These are phyloP conservation scores for Lepus oiostolus DNA, from an alignment of 2,797 vertebrate species.

Conservation along the genomic window DNA sequence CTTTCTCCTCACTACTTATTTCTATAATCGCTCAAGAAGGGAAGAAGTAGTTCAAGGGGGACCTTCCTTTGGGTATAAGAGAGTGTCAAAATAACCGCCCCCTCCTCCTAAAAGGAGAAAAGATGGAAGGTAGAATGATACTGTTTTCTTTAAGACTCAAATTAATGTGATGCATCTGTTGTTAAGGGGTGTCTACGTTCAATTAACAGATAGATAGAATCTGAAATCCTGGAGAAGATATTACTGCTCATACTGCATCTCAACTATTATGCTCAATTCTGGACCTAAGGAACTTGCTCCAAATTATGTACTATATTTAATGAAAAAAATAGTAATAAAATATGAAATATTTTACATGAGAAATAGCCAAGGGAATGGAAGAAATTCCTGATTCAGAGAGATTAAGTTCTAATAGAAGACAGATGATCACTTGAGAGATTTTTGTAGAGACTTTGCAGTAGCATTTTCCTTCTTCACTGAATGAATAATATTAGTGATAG, in stretches of 20 bases:
- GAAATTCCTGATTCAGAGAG: neutral
- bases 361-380: neutral
- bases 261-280: neutral
- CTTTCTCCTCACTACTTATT: neutral
- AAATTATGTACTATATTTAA: neutral
- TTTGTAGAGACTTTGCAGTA: neutral
- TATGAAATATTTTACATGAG: neutral
- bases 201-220: neutral
- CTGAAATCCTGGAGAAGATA: neutral
- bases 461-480: neutral
- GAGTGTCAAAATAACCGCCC: neutral
- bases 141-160: neutral
- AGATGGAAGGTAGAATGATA: neutral
- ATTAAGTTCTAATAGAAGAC: constrained; percentile 25
- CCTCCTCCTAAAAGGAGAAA: neutral
- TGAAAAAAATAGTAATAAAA: constrained; percentile 22
- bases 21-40: neutral
- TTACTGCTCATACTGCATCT: neutral
- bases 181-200: neutral
- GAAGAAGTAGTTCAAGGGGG: neutral
- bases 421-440: neutral
- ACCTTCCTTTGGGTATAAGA: constrained; percentile 2
- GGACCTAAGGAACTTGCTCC: neutral
- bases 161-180: neutral
- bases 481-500: neutral